Evolutionary conservation across 2,888 invertebrate genomes (phyloP), one percentile per base, ranked within the genome.

Genomic region (Fragum sueziense): DNA sequence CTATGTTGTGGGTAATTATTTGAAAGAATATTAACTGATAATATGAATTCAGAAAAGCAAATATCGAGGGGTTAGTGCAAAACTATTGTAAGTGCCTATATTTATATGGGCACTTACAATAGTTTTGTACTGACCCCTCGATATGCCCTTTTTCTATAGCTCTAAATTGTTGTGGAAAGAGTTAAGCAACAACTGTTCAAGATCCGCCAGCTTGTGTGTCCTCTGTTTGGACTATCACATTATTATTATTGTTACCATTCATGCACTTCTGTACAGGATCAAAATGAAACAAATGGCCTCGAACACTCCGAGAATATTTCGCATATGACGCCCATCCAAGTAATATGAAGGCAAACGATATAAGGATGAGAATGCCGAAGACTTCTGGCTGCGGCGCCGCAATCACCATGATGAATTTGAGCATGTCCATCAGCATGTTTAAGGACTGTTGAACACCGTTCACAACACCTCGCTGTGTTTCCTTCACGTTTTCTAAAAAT

Each of bases 371-470:
- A 74, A 93, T 88, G 17, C 94, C 94, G 88, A 94, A 95, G 17
- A 93, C 92, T 51, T 93, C 87, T 1, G 93, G 91, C 37, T 91
- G 86, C 0, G 94, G 94, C 9, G 93, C 88, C 3, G 92, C 77
- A n/a, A 94, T 93, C n/a, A 94, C 94, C 68, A 94, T 88, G 20
- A 92, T 76, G 84, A 94, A 94, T 86, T 94, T 94, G 31, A 94
- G 67, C 85, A 94, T 91, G 82, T 94, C 94, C 92, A 94, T 92
- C 22, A 93, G 82, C 88, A 92, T 93, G 88, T 94, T 94, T n/a
- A 94, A 87, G 1, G 94, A 93, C 70, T 89, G 92, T 85, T 95
- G 95, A 1, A 94, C 94, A 2, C 94, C 94, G 79, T 93, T 93
- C n/a, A 95, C 92, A 6, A 93, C 91, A 7, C 94, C 94, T 31